Conservation (phyloP, 37 sponge, comb jelly and placozoan species). For the Amphimedon queenslandica region DNA sequence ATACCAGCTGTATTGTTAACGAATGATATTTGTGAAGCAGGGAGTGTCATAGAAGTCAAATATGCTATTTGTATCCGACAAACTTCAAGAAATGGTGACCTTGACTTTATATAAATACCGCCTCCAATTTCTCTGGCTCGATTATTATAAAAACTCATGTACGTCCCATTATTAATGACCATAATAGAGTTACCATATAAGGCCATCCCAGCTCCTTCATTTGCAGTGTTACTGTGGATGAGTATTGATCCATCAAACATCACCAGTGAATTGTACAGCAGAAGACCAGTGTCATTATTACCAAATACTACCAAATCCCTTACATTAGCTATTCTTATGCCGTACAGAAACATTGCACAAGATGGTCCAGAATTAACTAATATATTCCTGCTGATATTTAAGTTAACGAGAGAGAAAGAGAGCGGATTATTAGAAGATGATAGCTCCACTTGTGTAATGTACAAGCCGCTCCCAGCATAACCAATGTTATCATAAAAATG, state of each 20-base stretch:
- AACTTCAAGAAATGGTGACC: background rate
- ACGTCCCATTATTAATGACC: background rate
- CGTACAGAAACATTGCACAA: background rate
- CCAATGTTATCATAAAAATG: background rate
- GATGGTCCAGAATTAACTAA: background rate
- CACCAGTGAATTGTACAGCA: background rate
- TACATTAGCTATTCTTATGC: background rate
- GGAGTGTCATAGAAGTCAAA: background rate
- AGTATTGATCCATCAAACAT: background rate
- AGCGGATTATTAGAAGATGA: background rate
- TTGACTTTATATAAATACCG: background rate
- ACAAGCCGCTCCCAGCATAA: background rate
- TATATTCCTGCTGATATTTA: background rate
- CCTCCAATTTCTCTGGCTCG: background rate
- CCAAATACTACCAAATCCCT: background rate
- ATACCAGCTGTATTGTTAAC: background rate
- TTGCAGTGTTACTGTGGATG: background rate
- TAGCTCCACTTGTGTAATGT: background rate
- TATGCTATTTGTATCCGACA: background rate
- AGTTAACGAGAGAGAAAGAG: background rate
- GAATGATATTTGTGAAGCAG: background rate
- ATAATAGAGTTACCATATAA: constrained; percentile 9
- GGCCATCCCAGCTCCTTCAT: background rate
- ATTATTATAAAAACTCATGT: background rate
- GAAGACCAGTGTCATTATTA: constrained; percentile 8